These are phyloP conservation scores for Tenebrio molitor DNA, from an alignment of 1,140 invertebrate genomes.

Conservation along the genomic window DNA sequence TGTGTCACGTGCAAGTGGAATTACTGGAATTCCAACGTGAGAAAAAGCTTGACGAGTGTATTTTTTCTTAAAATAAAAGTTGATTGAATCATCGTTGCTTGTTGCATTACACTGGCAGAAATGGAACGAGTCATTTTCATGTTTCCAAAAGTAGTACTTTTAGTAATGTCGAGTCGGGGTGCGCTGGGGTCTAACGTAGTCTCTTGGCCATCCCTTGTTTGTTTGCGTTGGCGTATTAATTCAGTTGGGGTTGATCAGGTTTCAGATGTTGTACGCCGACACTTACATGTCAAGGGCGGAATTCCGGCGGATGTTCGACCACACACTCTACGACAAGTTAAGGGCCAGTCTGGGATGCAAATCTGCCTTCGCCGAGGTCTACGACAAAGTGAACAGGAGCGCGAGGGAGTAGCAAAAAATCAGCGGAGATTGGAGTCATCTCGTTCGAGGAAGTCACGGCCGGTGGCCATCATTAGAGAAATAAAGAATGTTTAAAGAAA, in stretches of 20 bases:
- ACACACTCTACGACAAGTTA: constrained; percentile 81
- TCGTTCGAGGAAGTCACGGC: constrained; percentile 36
- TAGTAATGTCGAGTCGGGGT: too few species aligned
- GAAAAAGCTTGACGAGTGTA: too few species aligned
- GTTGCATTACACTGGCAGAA: too few species aligned
- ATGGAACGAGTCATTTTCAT: too few species aligned
- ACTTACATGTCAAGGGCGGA: constrained; percentile 83
- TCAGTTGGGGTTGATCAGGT: constrained; percentile 62
- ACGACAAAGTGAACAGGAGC: constrained; percentile 82
- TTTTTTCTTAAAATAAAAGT: neutral
- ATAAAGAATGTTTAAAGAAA: constrained; percentile 32
- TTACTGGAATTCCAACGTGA: neutral
- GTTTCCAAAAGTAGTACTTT: too few species aligned
- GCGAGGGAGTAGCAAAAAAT: constrained; percentile 69
- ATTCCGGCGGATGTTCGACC: constrained; percentile 89
- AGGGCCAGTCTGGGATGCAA: constrained; percentile 73
- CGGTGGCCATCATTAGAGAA: constrained; percentile 4
- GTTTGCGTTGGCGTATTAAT: neutral
- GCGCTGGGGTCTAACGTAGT: neutral
- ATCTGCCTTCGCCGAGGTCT: constrained; percentile 86
- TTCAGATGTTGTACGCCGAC: constrained; percentile 91
- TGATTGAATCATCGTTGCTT: too few species aligned
- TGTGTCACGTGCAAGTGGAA: neutral
- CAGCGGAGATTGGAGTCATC: too few species aligned
- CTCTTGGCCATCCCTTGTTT: neutral